Conservation (phyloP, 2,113 vertebrate species). For the Stigmatopora nigra region DNA sequence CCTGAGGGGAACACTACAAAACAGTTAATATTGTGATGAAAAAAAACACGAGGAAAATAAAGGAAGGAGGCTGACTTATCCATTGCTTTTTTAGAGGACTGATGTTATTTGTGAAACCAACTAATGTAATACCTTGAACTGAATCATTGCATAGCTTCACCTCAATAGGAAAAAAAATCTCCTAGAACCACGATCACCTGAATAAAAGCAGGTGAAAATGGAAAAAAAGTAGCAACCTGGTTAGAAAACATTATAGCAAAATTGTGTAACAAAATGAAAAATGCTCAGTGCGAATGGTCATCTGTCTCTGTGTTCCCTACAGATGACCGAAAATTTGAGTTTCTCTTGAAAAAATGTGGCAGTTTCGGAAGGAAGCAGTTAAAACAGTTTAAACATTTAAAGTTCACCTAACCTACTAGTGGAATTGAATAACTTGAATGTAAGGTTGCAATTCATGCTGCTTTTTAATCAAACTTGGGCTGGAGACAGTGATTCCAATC, state of each 20-base stretch:
- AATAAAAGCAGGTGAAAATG: conserved; percentile 33
- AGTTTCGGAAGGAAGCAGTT: no score
- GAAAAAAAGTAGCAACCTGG: conserved; percentile 47
- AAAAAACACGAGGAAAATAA: not conserved
- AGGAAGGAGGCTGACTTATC: not conserved
- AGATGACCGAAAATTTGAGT: no score
- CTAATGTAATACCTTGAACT: conserved; percentile 36
- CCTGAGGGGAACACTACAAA: not conserved
- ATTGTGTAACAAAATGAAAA: conserved; percentile 12
- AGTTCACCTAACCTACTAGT: no score
- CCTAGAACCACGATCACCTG: not conserved
- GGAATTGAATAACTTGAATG: no score
- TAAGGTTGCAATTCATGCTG: no score
- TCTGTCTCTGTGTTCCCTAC: no score
- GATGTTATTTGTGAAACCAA: conserved; percentile 45
- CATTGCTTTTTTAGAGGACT: conserved; percentile 6
- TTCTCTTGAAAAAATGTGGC: no score
- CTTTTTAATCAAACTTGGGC: no score
- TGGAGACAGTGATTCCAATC: no score
- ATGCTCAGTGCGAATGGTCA: not conserved
- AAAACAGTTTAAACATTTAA: no score
- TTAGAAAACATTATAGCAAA: conserved; percentile 25
- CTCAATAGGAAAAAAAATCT: not conserved
- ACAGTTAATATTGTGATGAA: not conserved
- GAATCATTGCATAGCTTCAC: not conserved